Evolutionary conservation across 2,888 invertebrate genomes (phyloP), one percentile per base, ranked within the genome.

Genomic region (Drosophila glabriapex): DNA sequence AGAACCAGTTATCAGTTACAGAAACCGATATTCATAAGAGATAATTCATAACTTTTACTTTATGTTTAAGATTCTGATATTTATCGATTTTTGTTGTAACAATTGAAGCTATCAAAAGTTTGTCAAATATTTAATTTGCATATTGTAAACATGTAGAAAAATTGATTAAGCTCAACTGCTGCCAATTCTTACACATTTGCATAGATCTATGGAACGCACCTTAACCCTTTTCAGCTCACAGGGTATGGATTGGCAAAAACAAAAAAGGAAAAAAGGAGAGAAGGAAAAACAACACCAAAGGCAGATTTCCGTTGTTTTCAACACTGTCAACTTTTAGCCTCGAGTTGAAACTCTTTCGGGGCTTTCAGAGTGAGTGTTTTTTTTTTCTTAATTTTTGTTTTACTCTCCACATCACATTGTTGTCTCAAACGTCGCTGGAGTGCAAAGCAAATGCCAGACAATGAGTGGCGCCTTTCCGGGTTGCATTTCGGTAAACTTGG

Each of bases 361-460:
- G 50, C 50, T 43, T 68, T 59, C 50, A 35, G 50, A 33, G 56
- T 33, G 14, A 1, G 35, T 35, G 4, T 4, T 14, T 46, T 31
- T 39, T 22, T 12, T 12, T 54, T 22, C 4, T 49, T 3, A n/a
- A 19, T 50, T 41, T 14, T 16, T 16, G 37, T 39, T 28, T 39
- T 19, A 39, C n/a, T 19, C 4, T 3, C 14, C 35, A 35, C 54
- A 33, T 54, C 73, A 63, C 55, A 77, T 89, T 85, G 87, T 87
- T 89, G 78, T 72, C 78, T 65, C 85, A 73, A 74, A 83, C 68
- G 73, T 59, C 46, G 80, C 90, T 88, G 76, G 75, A 85, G 90
- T 85, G 90, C 89, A 86, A 89, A 82, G 88, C 83, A 89, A 85
- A 90, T 64, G 89, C 71, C 64, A 82, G 69, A 90, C 90, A 90